Base-by-base conservation (phyloP, 2,797 vertebrate genomes). In the Lacerta viridis region DNA sequence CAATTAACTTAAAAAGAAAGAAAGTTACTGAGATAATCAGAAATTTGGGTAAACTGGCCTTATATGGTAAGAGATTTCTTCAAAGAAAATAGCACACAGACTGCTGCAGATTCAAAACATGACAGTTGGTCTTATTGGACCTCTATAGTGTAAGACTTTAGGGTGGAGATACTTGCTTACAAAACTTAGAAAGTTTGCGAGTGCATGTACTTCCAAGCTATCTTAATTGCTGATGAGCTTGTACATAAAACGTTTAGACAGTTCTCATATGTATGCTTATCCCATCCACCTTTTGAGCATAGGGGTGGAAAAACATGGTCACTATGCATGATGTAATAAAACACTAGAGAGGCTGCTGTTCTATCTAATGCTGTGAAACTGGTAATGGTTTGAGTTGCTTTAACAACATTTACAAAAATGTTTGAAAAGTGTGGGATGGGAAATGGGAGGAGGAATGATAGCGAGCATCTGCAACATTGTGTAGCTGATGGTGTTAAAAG, bases 401-500 rank as follows among this genome's bases (percentile, higher is more conserved):
- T 92, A 92, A 87, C 87, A 20, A 91, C 91, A n/a, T 79, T 83
- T 72, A 80, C n/a, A 88, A 78, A 87, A 88, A 91, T 84, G 85
- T 72, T 88, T 91, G 91, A 41, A 94, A 93, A 39, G 91, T 20
- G 25, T 81, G 80, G 93, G 87, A 23, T 20, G 64, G 66, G 29
- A 23, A n/a, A 61, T 83, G 90, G 85, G 0, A 7, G 76, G 29
- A 72, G 87, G 83, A 89, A 77, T 74, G 64, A 9, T 72, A 90
- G 78, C 2, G 36, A 88, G 23, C 17, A 43, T 95, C 92, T 96
- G 90, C 96, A 95, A 1, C 93, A 93, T 96, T 96, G 91, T 85
- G 88, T 96, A 94, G 91, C 84, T 93, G 95, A 85, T 95, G 94
- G 86, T 94, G 68, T 93, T 94, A 96, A 94, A 74, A 96, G 95